phyloP scores from a whole-genome alignment of 2,113 vertebrate genomes.

The Seriola quinqueradiata region DNA sequence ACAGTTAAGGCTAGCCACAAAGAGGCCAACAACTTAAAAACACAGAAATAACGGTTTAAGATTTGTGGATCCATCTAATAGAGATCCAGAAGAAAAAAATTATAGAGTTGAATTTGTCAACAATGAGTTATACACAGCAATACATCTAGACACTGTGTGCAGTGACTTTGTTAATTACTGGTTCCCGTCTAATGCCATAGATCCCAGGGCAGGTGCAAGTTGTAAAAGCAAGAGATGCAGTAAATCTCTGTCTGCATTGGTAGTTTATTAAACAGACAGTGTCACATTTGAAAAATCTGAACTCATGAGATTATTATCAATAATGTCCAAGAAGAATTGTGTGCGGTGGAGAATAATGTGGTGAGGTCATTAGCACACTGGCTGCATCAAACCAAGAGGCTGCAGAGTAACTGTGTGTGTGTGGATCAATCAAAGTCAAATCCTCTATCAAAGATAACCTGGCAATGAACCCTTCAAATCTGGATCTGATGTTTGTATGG shows the following conservation, averaged over 20 bases:
- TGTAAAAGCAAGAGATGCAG: constrained; percentile 24
- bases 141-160: constrained; percentile 3
- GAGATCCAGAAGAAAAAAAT: constrained; percentile 15
- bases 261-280: constrained; percentile 36
- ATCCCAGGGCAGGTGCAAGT: constrained; percentile 28
- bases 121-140: neutral
- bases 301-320: constrained; percentile 42
- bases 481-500: constrained; percentile 31
- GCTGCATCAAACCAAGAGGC: constrained; percentile 52
- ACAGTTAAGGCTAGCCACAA: constrained; percentile 4
- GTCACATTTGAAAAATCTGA: constrained; percentile 24
- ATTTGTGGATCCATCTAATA: constrained; percentile 13
- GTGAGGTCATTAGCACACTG: constrained; percentile 46
- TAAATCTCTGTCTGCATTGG: constrained; percentile 34
- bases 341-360: constrained; percentile 33
- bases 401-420: constrained; percentile 25
- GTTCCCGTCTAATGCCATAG: constrained; percentile 8
- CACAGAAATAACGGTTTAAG: constrained; percentile 14
- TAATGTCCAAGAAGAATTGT: constrained; percentile 26
- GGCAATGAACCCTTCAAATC: constrained; percentile 41
- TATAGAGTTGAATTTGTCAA: constrained; percentile 4
- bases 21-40: constrained; percentile 15
- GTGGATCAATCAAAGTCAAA: constrained; percentile 53
- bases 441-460: constrained; percentile 41
- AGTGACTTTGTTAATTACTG: constrained; percentile 21